These are phyloP conservation scores for Ceratothoa steindachneri DNA, from an alignment of 2,888 invertebrate genomes.

Conservation along the genomic window DNA sequence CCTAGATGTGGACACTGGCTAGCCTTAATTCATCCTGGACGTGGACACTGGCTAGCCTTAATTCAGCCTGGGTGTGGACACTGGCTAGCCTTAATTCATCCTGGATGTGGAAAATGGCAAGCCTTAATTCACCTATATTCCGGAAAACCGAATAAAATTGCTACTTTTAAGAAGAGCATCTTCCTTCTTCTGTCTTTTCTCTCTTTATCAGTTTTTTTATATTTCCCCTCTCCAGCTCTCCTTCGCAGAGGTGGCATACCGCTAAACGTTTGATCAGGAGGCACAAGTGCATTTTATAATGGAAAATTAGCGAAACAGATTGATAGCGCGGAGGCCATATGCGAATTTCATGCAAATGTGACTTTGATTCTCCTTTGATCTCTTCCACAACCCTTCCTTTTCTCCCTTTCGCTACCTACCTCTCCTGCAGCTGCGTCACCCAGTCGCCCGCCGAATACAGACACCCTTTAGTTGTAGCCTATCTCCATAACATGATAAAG, in stretches of 20 bases:
- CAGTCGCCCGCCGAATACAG: background rate
- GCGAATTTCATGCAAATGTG: conserved; percentile 16
- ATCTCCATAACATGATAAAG: background rate
- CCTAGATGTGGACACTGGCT: too few relatives aligned
- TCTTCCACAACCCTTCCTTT: background rate
- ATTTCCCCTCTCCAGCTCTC: background rate
- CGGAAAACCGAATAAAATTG: too few relatives aligned
- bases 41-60: too few relatives aligned
- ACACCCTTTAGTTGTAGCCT: background rate
- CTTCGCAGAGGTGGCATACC: background rate
- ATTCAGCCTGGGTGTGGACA: too few relatives aligned
- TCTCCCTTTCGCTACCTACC: background rate
- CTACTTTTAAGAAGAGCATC: background rate
- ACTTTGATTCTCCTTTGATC: background rate
- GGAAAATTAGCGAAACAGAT: conserved; percentile 33
- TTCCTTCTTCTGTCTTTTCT: background rate
- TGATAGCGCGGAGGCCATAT: conserved; percentile 30
- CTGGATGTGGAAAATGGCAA: too few relatives aligned
- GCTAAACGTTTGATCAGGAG: background rate
- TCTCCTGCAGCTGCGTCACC: background rate
- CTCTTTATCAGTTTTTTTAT: background rate
- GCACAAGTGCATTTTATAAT: conserved; percentile 41
- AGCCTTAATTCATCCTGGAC: too few relatives aligned
- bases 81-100: too few relatives aligned
- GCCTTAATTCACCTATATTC: too few relatives aligned